Evolutionary conservation across 2,888 invertebrate genomes (phyloP), one percentile per base, ranked within the genome.

Genomic region (Heliconius charithonia): DNA sequence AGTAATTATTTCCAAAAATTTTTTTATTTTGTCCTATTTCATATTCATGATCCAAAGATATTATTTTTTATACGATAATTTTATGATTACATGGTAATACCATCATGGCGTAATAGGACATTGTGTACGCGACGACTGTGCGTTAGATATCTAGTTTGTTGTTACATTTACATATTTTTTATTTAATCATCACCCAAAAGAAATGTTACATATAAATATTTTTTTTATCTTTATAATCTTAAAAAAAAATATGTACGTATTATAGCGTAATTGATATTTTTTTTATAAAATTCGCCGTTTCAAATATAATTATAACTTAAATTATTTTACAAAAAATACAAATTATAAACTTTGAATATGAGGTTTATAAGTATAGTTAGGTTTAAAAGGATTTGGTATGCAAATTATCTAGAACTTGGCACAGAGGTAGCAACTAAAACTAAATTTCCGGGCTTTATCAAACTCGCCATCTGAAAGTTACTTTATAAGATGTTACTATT

Each of bases 401-500:
- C 76, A 76, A 76, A 41, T 70, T 70, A 41, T 41, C 41, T n/a
- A 29, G 41, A 76, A 45, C 69, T 70, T 63, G 62, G 76, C 69
- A 62, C 67, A 70, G 76, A 70, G 59, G 76, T 76, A 63, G 69
- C 62, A 76, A 70, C 70, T 76, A 59, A 70, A 76, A 76, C 76
- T 70, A 67, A 76, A 76, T 76, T 76, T 70, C 70, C 76, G 22
- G 70, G 63, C 67, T 70, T 70, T 76, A 70, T 76, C 69, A 45
- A 76, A 70, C 62, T 76, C 70, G 19, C 76, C 62, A 62, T 76
- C 62, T 76, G 70, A 76, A 76, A 76, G 62, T 76, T 70, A 13
- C 76, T 59, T 72, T 72, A 72, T 32, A 72, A 71, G 56, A 71
- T 59, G 56, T 72, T 72, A 25, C 59, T 72, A 25, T 59, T 25